Base-by-base conservation (phyloP, 2,797 vertebrate genomes). In the Clarias platycephalus region DNA sequence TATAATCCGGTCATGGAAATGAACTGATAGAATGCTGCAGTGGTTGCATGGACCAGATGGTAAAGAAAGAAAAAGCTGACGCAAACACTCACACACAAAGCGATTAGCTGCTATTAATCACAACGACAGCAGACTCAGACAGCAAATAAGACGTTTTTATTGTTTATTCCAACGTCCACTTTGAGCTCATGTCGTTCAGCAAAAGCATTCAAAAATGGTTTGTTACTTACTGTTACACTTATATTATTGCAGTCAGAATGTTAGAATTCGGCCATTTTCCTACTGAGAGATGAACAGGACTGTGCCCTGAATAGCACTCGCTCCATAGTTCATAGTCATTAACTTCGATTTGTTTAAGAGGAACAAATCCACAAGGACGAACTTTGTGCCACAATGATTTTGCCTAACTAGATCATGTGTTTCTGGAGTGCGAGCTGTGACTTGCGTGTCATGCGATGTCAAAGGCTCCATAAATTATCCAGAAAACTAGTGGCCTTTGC, bases 401-500 rank as follows among this genome's bases (percentile, higher is more conserved):
- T 91, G 85, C 91, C 78, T 90, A 91, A 91, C 91, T 90, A 87
- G 88, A 86, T 81, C 80, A 80, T 86, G 72, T 90, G 90, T 90
- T 26, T 24, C 53, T 66, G 85, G 84, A 87, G 85, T 85, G 81
- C 4, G 63, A 89, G 86, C 75, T 53, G 71, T 90, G 89, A 91
- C 90, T 92, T 89, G 87, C 89, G 89, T 90, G 91, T 86, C 88
- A 80, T 85, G 84, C 87, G 88, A 88, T 92, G 92, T 93, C 91
- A 93, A 85, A 89, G 82, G 49, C 49, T 89, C 88, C 90, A 93
- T 95, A 94, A 93, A 94, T 94, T 91, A 93, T 88, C 92, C 90
- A 90, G 91, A 91, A 93, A 94, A 94, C 90, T 90, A 83, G 92
- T 91, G 93, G 93, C 93, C 93, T 88, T 91, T 87, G 91, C 91